These are phyloP conservation scores for Baronia brevicornis DNA, from an alignment of 2,888 invertebrate species.

Conservation along the genomic window DNA sequence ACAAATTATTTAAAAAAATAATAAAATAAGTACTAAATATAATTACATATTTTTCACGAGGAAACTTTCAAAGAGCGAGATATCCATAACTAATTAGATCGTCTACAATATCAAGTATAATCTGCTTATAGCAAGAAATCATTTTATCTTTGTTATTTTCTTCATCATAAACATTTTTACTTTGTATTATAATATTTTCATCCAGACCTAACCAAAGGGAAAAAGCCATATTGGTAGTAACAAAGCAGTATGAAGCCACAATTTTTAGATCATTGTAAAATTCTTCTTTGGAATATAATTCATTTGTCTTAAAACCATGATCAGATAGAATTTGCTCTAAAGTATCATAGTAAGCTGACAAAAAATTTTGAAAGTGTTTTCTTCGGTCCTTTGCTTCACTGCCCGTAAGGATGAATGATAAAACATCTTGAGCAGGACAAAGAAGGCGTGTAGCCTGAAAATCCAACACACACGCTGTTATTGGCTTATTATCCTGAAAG, in stretches of 20 bases:
- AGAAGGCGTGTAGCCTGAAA: constrained; percentile 1
- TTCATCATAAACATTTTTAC: constrained; percentile 8
- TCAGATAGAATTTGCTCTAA: background rate
- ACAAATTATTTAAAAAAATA: too few species aligned
- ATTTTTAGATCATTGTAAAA: constrained; percentile 1
- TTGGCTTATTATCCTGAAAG: constrained; percentile 3
- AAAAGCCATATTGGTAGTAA: constrained; percentile 11
- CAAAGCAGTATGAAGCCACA: constrained; percentile 1
- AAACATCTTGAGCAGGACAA: constrained; percentile 1
- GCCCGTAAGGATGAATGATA: background rate
- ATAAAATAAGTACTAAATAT: too few species aligned
- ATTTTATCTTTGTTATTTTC: constrained; percentile 1
- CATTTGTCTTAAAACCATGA: background rate
- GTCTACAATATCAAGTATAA: constrained; percentile 8
- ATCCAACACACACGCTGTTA: constrained; percentile 1
- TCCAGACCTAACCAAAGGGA: constrained; percentile 14
- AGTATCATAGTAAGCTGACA: constrained; percentile 1
- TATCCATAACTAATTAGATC: constrained; percentile 12
- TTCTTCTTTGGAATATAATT: background rate
- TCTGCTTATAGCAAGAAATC: constrained; percentile 5
- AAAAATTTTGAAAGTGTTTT: background rate
- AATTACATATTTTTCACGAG: too few species aligned
- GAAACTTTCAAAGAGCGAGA: background rate
- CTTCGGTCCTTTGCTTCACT: background rate
- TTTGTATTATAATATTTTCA: constrained; percentile 8